Evolutionary conservation across 2,888 invertebrate genomes (phyloP).

Genomic region (Sesamia inferens): DNA sequence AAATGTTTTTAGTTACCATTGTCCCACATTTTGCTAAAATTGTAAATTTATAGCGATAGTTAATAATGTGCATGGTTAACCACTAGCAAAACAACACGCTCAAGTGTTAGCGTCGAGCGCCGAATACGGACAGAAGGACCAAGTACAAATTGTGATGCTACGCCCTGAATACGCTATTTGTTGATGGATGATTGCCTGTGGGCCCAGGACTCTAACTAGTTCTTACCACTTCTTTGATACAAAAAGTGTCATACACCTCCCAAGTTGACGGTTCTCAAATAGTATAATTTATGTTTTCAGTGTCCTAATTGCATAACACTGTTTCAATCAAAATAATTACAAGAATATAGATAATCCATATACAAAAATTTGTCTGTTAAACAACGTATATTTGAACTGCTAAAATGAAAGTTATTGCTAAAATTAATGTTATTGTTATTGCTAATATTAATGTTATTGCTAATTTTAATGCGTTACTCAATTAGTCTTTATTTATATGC

Average conservation of each 20-base stretch:
- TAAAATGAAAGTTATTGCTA: background rate
- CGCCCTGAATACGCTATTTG: background rate
- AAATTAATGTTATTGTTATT: background rate
- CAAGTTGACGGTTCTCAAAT: background rate
- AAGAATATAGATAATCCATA: no score
- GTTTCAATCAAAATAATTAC: no score
- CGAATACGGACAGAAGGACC: constrained; percentile 13
- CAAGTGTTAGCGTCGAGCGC: background rate
- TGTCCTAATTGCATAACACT: no score
- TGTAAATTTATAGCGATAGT: constrained; percentile 6
- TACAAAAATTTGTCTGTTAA: no score
- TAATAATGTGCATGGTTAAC: constrained; percentile 24
- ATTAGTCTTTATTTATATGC: no score
- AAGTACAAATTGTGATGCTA: background rate
- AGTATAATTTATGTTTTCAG: no score
- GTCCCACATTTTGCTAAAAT: constrained; percentile 10
- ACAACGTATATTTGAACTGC: no score
- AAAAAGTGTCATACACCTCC: background rate
- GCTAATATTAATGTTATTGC: background rate
- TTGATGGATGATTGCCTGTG: background rate
- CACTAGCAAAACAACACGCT: constrained; percentile 18
- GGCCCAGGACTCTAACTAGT: background rate
- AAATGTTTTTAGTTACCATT: no score
- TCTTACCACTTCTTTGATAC: no score
- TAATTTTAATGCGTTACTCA: no score